phyloP scores from a whole-genome alignment of 2,888 invertebrate species.

The Aspidiotus rigidus region DNA sequence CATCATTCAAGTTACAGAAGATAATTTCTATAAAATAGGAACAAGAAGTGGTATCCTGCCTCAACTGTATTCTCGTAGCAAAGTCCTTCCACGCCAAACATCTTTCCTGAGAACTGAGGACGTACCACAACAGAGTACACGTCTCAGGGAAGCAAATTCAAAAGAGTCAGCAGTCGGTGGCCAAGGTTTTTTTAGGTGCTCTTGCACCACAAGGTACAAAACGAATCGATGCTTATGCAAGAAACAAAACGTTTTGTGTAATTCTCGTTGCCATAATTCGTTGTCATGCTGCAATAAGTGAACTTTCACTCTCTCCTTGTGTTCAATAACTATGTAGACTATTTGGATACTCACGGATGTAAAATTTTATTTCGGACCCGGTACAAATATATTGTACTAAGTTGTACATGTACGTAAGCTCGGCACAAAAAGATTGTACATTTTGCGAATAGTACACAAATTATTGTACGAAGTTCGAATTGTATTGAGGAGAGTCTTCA shows the following conservation, averaged over 20 bases:
- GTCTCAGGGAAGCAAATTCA: not conserved
- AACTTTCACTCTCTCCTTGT: not conserved
- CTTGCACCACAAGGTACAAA: not conserved
- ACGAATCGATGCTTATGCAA: not conserved
- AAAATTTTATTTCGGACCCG: not conserved
- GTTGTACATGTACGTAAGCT: no score
- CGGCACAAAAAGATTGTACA: no score
- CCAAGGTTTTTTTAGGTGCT: not conserved
- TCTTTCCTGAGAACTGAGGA: not conserved
- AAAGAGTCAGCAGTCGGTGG: conserved; percentile 3
- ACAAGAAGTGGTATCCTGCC: no score
- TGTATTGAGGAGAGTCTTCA: not conserved
- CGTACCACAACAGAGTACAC: not conserved
- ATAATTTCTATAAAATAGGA: no score
- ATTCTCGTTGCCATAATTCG: not conserved
- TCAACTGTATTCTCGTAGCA: conserved; percentile 1
- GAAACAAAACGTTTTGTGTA: not conserved
- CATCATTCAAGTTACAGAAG: no score
- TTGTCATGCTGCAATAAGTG: not conserved
- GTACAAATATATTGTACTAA: no score
- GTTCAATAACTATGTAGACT: not conserved
- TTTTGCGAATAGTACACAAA: not conserved
- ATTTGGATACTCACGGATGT: not conserved
- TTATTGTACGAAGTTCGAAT: not conserved
- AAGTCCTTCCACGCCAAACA: not conserved